A percentile compares a stretch with the other conserved stretches of the same genome.
Conservation (phyloP, 2,888 invertebrate species). For the Caenorhabditis wallacei region DNA sequence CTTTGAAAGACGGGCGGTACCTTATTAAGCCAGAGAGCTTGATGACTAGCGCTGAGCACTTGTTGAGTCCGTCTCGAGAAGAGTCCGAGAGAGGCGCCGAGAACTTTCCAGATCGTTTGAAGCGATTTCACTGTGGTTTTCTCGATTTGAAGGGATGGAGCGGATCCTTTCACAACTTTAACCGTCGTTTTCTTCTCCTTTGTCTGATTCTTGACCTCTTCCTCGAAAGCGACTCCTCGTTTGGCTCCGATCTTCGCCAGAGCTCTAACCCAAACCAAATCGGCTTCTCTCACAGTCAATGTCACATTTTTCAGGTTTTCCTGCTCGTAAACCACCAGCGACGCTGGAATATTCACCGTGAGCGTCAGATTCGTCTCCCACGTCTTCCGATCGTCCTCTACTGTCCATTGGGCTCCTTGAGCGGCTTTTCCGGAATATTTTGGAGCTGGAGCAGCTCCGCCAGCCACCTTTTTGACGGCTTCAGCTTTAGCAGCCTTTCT, state of each 20-base stretch:
- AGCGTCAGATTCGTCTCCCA: conserved; percentile 70
- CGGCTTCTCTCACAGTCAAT: conserved; percentile 53
- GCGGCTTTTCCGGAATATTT: conserved; percentile 25
- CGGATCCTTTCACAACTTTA: conserved; percentile 42
- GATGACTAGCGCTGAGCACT: conserved; percentile 67
- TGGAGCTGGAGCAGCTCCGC: conserved; percentile 18
- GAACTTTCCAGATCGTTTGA: conserved; percentile 49
- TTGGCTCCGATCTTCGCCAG: conserved; percentile 61
- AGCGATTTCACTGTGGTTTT: conserved; percentile 30
- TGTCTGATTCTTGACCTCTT: conserved; percentile 59
- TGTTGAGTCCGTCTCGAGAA: conserved; percentile 65
- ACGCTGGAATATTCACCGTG: conserved; percentile 63
- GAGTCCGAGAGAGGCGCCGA: conserved; percentile 68
- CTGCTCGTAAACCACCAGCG: conserved; percentile 39
- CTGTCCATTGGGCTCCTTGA: conserved; percentile 33
- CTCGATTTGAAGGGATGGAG: background rate
- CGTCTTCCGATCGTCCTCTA: conserved; percentile 65
- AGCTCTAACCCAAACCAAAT: conserved; percentile 64
- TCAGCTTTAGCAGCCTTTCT: conserved; percentile 69
- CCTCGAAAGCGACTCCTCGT: conserved; percentile 65
- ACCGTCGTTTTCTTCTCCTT: conserved; percentile 62
- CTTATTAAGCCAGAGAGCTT: conserved; percentile 66
- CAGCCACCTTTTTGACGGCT: conserved; percentile 66
- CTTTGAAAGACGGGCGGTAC: conserved; percentile 20
- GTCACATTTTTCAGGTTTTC: conserved; percentile 53